Conservation (phyloP, 1,140 invertebrate species). For the Bilobella aurantiaca region DNA sequence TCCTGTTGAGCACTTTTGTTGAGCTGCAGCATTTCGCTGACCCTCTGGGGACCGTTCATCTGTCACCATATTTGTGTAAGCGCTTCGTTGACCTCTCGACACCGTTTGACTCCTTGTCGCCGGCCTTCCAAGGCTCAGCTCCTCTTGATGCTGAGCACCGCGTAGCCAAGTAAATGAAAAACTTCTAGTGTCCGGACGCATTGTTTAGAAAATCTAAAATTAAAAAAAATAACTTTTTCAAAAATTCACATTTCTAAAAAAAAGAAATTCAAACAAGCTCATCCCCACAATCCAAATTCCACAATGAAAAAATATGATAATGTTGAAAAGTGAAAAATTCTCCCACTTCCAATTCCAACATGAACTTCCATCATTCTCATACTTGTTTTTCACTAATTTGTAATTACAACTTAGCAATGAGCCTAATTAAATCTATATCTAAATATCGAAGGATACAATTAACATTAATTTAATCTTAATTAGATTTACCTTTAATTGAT, state of each 20-base stretch:
- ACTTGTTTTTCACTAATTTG: no score
- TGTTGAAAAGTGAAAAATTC: no score
- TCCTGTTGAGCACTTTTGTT: background rate
- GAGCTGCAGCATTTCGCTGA: background rate
- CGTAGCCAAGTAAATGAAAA: constrained; percentile 34
- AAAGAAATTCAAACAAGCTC: background rate
- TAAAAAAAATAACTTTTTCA: background rate
- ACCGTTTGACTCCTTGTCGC: background rate
- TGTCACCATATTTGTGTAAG: background rate
- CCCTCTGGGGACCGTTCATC: background rate
- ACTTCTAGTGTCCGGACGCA: constrained; percentile 33
- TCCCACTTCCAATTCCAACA: no score
- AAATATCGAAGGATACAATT: no score
- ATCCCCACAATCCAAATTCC: no score
- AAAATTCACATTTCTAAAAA: background rate
- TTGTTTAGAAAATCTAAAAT: constrained; percentile 14
- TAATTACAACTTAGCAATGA: no score
- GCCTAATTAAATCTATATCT: no score
- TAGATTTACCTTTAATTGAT: no score
- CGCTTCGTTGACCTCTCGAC: no score
- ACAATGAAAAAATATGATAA: no score
- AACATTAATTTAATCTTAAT: no score
- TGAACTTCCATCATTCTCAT: no score
- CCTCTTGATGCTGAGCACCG: constrained; percentile 16
- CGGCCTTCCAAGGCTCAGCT: constrained; percentile 4